These are phyloP conservation scores for Actinernus sp. DNA, from an alignment of 92 coral and sea anemone species.

Conservation along the genomic window DNA sequence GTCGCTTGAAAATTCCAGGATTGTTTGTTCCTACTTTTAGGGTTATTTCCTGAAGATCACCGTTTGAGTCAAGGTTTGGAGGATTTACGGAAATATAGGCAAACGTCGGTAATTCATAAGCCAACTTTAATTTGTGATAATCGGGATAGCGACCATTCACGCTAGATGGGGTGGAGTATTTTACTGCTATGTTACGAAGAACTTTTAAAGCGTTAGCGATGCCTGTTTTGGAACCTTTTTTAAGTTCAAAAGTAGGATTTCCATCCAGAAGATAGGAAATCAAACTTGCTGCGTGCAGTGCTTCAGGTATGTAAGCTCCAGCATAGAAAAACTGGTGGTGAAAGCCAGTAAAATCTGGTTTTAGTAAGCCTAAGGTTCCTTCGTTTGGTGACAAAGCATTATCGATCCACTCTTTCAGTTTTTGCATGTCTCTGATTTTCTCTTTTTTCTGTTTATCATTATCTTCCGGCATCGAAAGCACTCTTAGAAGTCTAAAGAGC, in stretches of 20 bases:
- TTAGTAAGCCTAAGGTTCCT: not conserved
- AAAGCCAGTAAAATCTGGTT: not conserved
- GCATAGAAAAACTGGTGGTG: not conserved
- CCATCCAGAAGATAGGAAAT: not conserved
- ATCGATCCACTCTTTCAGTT: not conserved
- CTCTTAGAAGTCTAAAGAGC: constrained; percentile 31
- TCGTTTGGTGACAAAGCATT: not conserved
- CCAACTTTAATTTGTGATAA: not conserved
- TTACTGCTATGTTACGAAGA: not conserved
- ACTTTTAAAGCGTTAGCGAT: not conserved
- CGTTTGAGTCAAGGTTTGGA: not conserved
- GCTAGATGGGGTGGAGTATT: constrained; percentile 4
- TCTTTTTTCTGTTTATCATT: not conserved
- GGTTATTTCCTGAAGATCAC: not conserved
- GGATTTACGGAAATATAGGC: not conserved
- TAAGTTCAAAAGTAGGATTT: not conserved
- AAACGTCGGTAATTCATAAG: not conserved
- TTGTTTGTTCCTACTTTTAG: not conserved
- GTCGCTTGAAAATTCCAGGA: not conserved
- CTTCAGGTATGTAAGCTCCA: not conserved
- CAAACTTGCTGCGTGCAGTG: not conserved
- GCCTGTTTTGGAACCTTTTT: not conserved
- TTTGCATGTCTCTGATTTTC: not conserved
- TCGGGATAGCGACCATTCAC: not conserved
- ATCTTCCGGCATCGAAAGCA: constrained; percentile 43